Evolutionary conservation across 2,113 vertebrate species (phyloP), one percentile per base, ranked within the genome.

Genomic region (Sphyrna mokarran): DNA sequence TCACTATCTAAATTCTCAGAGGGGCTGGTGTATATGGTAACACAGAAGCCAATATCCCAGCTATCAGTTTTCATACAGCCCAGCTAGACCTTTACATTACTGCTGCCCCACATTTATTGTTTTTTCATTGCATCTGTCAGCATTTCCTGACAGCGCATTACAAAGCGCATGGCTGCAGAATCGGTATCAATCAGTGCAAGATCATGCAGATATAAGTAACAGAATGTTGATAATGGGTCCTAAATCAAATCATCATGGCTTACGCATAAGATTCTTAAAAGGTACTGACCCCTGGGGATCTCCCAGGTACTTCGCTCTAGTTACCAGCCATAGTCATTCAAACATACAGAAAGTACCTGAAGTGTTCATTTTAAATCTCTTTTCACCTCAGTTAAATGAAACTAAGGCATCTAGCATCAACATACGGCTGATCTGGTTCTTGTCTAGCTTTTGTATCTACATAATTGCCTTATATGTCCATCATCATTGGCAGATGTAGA

Each of bases 381-480:
- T 95, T 95, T 76, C 94, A 95, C 68, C 94, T 95, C 40, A 76
- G 94, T 54, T 95, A 95, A 72, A 26, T 76, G 26, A 95, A 95
- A 95, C 94, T 33, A 72, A 72, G 69, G 69, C 69, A 72, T 70
- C 94, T 48, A 48, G 40, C 94, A 98, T 98, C 98, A 98, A 98
- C 97, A 98, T 98, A 98, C 98, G 96, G 97, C 97, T 98, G 97
- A 97, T 98, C 97, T 98, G 97, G 98, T 98, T 98, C 98, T 97
- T 98, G 98, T 98, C 98, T 98, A 98, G 98, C 98, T 98, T 98
- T 98, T 98, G 98, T 98, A 98, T 98, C 98, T 98, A 97, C 98
- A 98, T 99, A 99, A 99, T 98, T 99, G 98, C 98, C 70, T 69
- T 96, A 98, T 98, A 97, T 98, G 98, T 98, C 99, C 98, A 98